A percentile compares a stretch with the other conserved stretches of the same genome.
These are phyloP conservation scores for Dinocampus coccinellae DNA, from an alignment of 2,888 invertebrate species.

Conservation along the genomic window DNA sequence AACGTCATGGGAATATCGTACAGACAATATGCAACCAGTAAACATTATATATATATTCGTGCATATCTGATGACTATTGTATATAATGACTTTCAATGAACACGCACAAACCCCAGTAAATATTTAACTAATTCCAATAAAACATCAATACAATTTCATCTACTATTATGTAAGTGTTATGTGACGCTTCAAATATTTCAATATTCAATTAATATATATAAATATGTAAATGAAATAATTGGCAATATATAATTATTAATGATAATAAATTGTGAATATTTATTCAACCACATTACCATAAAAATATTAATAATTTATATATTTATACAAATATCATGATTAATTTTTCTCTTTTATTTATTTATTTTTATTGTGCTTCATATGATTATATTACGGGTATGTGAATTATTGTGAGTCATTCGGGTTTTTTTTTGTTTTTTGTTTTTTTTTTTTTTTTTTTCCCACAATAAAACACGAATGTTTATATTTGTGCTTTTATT, in stretches of 20 bases:
- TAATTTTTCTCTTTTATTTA: too few relatives aligned
- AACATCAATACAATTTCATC: slow-evolving; percentile 3
- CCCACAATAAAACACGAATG: not conserved
- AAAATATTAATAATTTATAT: too few relatives aligned
- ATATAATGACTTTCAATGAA: slow-evolving; percentile 20
- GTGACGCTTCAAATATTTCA: too few relatives aligned
- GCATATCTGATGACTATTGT: not conserved
- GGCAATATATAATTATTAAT: too few relatives aligned
- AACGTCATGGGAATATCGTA: slow-evolving; percentile 37
- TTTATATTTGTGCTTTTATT: too few relatives aligned
- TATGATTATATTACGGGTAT: too few relatives aligned
- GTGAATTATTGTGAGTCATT: too few relatives aligned
- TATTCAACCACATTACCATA: too few relatives aligned
- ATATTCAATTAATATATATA: not conserved
- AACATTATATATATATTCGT: not conserved
- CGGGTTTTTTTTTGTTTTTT: too few relatives aligned
- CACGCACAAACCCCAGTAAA: slow-evolving; percentile 9
- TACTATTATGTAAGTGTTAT: not conserved
- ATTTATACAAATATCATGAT: too few relatives aligned
- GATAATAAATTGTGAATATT: too few relatives aligned
- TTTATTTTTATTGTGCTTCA: too few relatives aligned
- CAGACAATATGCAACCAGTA: not conserved
- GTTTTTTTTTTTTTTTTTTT: not conserved
- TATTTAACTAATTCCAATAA: slow-evolving; percentile 19
- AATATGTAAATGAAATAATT: not conserved